Base-by-base conservation (phyloP, 2,888 invertebrate species). In the Phasia obesa region DNA sequence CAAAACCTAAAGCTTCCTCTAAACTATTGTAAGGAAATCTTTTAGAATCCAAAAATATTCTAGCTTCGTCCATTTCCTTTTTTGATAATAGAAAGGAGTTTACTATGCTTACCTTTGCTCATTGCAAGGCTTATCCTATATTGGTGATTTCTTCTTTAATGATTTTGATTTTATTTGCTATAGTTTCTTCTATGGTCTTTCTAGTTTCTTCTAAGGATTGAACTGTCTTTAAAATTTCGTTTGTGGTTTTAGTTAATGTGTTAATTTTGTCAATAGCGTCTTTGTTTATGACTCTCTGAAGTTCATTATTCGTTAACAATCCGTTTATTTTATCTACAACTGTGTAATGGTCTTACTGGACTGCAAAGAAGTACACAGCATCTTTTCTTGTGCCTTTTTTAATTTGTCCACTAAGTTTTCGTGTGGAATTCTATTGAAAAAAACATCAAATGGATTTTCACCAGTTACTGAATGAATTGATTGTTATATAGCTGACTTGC, bases 1-100 rank as follows among this genome's bases (percentile, higher is more conserved):
- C 23, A 62, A 62, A 62, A 25, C 60, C 44, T 62, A 62, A 62
- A 4, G 44, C 60, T 67, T 67, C 23, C 31, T 42, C 55, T 42
- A 67, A 42, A 55, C 23, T 55, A 35, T 21, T 55, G 35, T 67
- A 55, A 25, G 67, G 27, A 27, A 27, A 27, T 27, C 19, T 38
- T 65, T 25, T 4, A 17, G n/a, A 38, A 5, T 53, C 51, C 23
- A 65, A 51, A 53, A 65, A 65, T 38, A 15, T 25, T 65, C 17
- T 27, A 19, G 17, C 47, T 47, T 64, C 47, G 15, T 64, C 17
- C 3, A 47, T 64, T 27, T 64, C 44, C 4, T 21, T 64, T 38
- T 49, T 47, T 15, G 19, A 64, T 11, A 64, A 27, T 49, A 64
- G 7, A 49, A 64, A 64, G 9, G 47, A 62, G 25, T 57, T 57